phyloP scores from a whole-genome alignment of 2,113 vertebrate species.

The Protomyctophum bolini region DNA sequence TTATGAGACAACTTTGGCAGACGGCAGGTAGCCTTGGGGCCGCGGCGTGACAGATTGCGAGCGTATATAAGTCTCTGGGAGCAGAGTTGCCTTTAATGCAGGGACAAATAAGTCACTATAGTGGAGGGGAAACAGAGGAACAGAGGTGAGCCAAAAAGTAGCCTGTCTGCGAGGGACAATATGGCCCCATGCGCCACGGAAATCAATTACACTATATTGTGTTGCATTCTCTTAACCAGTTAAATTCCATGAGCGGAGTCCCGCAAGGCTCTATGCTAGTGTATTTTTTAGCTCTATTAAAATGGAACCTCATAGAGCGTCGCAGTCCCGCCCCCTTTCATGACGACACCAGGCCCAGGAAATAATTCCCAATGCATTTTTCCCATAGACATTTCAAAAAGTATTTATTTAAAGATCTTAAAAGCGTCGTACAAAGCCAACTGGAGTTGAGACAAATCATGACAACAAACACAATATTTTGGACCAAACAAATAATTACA shows the following conservation, averaged over 20 bases:
- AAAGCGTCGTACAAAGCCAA: too few relatives aligned
- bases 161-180: slow-evolving; percentile 28
- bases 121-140: slow-evolving; percentile 34
- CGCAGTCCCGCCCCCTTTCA: too few relatives aligned
- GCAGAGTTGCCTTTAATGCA: slow-evolving; percentile 49
- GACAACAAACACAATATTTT: too few relatives aligned
- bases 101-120: slow-evolving; percentile 60
- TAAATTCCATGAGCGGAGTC: too few relatives aligned
- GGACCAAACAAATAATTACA: too few relatives aligned
- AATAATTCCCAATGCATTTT: too few relatives aligned
- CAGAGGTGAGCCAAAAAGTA: slow-evolving; percentile 30
- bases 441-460: too few relatives aligned
- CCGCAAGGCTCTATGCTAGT: too few relatives aligned
- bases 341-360: too few relatives aligned
- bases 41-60: slow-evolving; percentile 54
- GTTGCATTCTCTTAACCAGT: slow-evolving; percentile 13
- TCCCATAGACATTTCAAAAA: too few relatives aligned
- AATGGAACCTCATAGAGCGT: neutral
- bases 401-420: too few relatives aligned
- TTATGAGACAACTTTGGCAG: slow-evolving; percentile 45
- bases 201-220: slow-evolving; percentile 56
- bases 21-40: slow-evolving; percentile 47
- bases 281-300: neutral
- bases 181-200: slow-evolving; percentile 7
- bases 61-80: slow-evolving; percentile 44